phyloP scores from a whole-genome alignment of 2,113 vertebrate species.

The Pituophis catenifer region DNA sequence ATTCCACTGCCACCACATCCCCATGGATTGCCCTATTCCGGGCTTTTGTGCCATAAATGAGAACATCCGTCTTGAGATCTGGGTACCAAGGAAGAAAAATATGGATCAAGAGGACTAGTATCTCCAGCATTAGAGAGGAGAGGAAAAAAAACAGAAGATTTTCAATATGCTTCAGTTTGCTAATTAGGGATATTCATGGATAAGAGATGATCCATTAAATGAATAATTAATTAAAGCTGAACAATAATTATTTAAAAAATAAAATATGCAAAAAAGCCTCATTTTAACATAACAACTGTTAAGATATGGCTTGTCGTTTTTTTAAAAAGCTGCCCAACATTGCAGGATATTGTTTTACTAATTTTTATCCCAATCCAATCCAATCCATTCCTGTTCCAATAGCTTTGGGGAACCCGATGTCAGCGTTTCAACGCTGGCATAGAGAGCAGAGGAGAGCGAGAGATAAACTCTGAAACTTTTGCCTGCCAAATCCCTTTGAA shows the following conservation, averaged over 20 bases:
- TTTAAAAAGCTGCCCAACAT: background rate
- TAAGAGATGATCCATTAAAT: background rate
- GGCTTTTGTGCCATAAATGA: slow-evolving; percentile 81
- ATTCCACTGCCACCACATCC: slow-evolving; percentile 84
- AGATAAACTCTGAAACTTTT: no score
- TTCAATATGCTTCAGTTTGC: background rate
- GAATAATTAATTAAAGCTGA: background rate
- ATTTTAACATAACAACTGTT: background rate
- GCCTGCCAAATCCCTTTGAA: no score
- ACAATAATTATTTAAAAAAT: background rate
- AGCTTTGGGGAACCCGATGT: background rate
- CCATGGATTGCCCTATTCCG: slow-evolving; percentile 89
- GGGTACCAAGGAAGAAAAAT: background rate
- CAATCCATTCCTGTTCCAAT: background rate
- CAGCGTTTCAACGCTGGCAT: no score
- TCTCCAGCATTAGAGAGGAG: background rate
- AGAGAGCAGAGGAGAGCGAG: no score
- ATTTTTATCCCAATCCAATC: background rate
- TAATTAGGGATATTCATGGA: background rate
- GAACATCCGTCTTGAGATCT: slow-evolving; percentile 81
- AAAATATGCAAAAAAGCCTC: background rate
- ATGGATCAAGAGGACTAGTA: background rate
- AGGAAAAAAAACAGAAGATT: background rate
- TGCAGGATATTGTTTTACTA: background rate
- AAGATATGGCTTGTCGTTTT: background rate